These are phyloP conservation scores for Myotis brandtii DNA, from an alignment of 2,113 vertebrate species.

Conservation along the genomic window DNA sequence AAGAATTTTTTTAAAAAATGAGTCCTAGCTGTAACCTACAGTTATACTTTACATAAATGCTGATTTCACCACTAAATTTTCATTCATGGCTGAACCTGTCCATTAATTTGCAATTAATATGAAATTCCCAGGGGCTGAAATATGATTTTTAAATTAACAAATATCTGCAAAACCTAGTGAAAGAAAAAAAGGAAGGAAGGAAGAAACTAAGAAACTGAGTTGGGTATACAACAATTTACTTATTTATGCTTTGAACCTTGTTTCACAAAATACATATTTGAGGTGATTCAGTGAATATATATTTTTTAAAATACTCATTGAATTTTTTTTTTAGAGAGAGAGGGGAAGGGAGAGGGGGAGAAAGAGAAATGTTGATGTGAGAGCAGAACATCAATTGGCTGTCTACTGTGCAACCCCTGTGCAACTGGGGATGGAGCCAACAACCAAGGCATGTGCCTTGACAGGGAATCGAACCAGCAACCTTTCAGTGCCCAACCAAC, in stretches of 20 bases:
- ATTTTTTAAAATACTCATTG: not conserved
- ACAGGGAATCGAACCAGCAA: too few relatives aligned
- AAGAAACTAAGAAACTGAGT: not conserved
- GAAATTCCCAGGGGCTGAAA: not conserved
- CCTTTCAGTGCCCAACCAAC: too few relatives aligned
- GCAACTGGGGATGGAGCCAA: too few relatives aligned
- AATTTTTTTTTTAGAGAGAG: too few relatives aligned
- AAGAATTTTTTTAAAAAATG: too few relatives aligned
- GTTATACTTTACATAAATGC: constrained; percentile 38
- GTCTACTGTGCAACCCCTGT: too few relatives aligned
- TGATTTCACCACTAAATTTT: constrained; percentile 39
- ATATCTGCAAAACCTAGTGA: not conserved
- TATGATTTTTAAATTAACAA: constrained; percentile 42
- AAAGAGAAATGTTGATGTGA: too few relatives aligned
- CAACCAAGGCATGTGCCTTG: too few relatives aligned
- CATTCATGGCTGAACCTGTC: not conserved
- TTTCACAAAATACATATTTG: constrained; percentile 57
- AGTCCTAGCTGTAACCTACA: not conserved
- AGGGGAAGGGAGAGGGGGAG: too few relatives aligned
- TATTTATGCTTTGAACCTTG: constrained; percentile 2
- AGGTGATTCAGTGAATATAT: constrained; percentile 31
- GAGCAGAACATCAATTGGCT: too few relatives aligned
- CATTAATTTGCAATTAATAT: constrained; percentile 51
- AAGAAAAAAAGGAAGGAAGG: not conserved
- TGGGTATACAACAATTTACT: not conserved